Conservation (phyloP, 1,140 invertebrate genomes). For the Popillia japonica region DNA sequence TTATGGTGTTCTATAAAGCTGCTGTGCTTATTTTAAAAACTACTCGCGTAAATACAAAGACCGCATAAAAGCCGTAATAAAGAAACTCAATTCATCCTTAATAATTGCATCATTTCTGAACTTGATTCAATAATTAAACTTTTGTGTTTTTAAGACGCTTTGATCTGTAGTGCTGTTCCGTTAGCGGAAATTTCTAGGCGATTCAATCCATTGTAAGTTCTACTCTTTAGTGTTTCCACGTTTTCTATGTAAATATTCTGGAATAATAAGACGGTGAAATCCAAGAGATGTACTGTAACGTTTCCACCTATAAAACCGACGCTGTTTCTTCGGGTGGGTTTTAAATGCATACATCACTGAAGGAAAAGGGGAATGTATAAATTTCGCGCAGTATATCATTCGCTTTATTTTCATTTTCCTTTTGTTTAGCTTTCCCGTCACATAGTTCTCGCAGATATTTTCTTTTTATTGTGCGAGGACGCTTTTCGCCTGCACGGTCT, state of each 20-base stretch:
- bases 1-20: neutral
- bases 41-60: neutral
- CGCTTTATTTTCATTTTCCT: constrained; percentile 23
- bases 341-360: constrained; percentile 20
- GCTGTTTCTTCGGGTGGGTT: neutral
- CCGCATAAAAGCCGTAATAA: neutral
- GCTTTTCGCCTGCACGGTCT: neutral
- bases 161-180: constrained; percentile 15
- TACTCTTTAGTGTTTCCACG: constrained; percentile 22
- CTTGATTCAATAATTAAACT: constrained; percentile 1
- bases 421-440: constrained; percentile 26
- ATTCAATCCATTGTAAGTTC: constrained; percentile 28
- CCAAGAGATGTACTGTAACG: constrained; percentile 4
- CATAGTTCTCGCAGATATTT: constrained; percentile 23
- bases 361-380: neutral
- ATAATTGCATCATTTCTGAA: neutral
- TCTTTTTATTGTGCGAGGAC: constrained; percentile 7
- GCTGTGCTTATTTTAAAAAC: neutral
- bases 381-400: constrained; percentile 5
- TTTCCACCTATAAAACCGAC: constrained; percentile 9
- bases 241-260: constrained; percentile 23
- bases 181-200: constrained; percentile 12
- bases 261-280: constrained; percentile 10
- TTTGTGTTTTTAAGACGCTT: constrained; percentile 22
- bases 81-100: neutral